These are phyloP conservation scores for Tachina grossa DNA, from an alignment of 2,888 invertebrate species.

Conservation along the genomic window DNA sequence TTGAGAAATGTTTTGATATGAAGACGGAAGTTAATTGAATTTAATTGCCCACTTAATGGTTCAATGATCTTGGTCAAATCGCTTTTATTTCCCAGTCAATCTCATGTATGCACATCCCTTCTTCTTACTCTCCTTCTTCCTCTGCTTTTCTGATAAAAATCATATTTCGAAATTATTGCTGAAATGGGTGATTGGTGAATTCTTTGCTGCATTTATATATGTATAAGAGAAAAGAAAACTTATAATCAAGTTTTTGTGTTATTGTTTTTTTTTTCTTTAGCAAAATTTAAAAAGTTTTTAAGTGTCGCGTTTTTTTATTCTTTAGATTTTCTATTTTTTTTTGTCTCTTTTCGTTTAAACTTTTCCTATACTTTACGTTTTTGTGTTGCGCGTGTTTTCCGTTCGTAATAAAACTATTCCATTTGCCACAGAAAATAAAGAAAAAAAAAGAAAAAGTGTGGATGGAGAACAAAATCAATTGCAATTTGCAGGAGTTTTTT, in stretches of 20 bases:
- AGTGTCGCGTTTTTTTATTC: slow-evolving; percentile 49
- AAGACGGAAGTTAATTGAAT: slow-evolving; percentile 80
- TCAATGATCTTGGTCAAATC: slow-evolving; percentile 78
- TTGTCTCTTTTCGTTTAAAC: slow-evolving; percentile 41
- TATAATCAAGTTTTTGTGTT: slow-evolving; percentile 49
- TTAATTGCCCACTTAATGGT: slow-evolving; percentile 82
- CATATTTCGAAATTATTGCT: slow-evolving; percentile 39
- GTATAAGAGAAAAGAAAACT: slow-evolving; percentile 46
- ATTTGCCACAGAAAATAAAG: slow-evolving; percentile 51
- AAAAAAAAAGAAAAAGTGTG: background rate
- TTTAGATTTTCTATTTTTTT: slow-evolving; percentile 8
- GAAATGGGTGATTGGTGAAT: slow-evolving; percentile 24
- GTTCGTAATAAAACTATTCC: slow-evolving; percentile 70
- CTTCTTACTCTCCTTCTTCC: background rate
- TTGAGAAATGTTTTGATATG: slow-evolving; percentile 57
- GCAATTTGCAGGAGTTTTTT: slow-evolving; percentile 49
- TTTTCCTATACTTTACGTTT: slow-evolving; percentile 66
- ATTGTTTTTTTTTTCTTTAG: slow-evolving; percentile 41
- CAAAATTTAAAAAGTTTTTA: slow-evolving; percentile 67
- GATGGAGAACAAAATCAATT: slow-evolving; percentile 62
- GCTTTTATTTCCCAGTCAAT: slow-evolving; percentile 40
- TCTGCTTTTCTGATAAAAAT: slow-evolving; percentile 24
- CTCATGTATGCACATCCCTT: slow-evolving; percentile 51
- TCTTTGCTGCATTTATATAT: slow-evolving; percentile 6
- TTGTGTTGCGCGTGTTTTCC: slow-evolving; percentile 64